A percentile compares a stretch with the other conserved stretches of the same genome.
Conservation (phyloP, 2,888 invertebrate genomes). For the Julus scandinavius region DNA sequence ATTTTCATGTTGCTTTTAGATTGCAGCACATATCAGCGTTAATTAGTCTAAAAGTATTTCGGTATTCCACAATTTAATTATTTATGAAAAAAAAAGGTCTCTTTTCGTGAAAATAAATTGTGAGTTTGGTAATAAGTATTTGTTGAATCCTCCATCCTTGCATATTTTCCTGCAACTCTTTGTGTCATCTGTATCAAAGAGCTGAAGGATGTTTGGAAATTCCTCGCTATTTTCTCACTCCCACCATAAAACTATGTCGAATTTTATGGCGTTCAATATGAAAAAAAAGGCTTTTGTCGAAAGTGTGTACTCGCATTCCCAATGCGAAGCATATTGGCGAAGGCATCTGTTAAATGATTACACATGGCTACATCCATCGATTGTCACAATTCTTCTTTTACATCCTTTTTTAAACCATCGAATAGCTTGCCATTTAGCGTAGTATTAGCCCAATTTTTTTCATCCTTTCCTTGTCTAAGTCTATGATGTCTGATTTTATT, state of each 20-base stretch:
- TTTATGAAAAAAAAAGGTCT: no score
- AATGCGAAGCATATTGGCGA: not conserved
- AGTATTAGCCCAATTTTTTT: conserved; percentile 36
- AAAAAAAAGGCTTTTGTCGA: not conserved
- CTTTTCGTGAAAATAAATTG: no score
- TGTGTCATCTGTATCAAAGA: no score
- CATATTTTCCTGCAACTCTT: no score
- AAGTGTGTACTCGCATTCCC: not conserved
- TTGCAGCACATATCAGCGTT: no score
- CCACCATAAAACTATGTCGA: not conserved
- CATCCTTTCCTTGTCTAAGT: conserved; percentile 36
- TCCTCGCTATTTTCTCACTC: not conserved
- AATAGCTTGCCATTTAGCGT: conserved; percentile 22
- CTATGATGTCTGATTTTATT: conserved; percentile 49
- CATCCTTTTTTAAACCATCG: conserved; percentile 34
- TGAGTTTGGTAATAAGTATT: no score
- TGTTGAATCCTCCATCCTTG: no score
- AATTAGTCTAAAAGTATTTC: no score
- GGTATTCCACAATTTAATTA: no score
- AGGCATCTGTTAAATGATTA: conserved; percentile 39
- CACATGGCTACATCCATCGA: conserved; percentile 43
- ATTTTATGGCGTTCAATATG: not conserved
- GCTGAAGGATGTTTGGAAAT: not conserved
- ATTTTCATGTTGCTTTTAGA: no score
- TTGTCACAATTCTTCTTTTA: conserved; percentile 45